Base-by-base conservation (phyloP, 2,113 vertebrate species). In the Pavo muticus region DNA sequence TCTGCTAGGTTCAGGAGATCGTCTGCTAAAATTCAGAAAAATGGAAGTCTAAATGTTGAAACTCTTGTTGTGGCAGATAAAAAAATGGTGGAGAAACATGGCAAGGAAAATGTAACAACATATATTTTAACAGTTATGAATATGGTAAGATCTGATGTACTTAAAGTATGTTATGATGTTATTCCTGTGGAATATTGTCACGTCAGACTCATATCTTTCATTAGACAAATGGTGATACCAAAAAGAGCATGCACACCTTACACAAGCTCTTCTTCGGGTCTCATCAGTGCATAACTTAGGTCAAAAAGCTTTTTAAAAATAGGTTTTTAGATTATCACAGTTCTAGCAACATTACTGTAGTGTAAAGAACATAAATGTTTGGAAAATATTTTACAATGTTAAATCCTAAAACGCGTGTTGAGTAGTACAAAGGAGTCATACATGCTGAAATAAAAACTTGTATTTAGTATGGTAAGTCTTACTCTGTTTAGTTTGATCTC, bases 71-170 rank as follows among this genome's bases (percentile, higher is more conserved):
- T 99, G 92, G 99, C 99, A 4, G 99, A 99, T 97, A 98, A 97
- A 97, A 99, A 98, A 97, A 99, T 99, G 99, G 83, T 99, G 96
- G 99, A 99, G 87, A 99, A 99, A 74, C 99, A 99, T 0, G 98
- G 99, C 96, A 98, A 98, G 87, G 99, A 99, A 35, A 99, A 99
- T 5, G 98, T 99, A 80, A 99, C 99, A 90, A 99, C 99, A 0
- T 99, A 99, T 77, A 98, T 99, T 74, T 98, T 99, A 87, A 99
- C 99, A 3, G 98, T 99, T 93, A 99, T 99, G 99, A 99, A 99
- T 96, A 99, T 99, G 99, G 99, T 99, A 97, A 97, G 97, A 15
- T 30, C 15, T 63, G 56, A 32, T 73, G 50, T 21, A 11, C 65
- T 35, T 44, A n/a, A 52, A 50, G 4, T 24, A 32, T 19, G 29